These are phyloP conservation scores for Nanorana parkeri DNA, from an alignment of 2,113 vertebrate species.

Conservation along the genomic window DNA sequence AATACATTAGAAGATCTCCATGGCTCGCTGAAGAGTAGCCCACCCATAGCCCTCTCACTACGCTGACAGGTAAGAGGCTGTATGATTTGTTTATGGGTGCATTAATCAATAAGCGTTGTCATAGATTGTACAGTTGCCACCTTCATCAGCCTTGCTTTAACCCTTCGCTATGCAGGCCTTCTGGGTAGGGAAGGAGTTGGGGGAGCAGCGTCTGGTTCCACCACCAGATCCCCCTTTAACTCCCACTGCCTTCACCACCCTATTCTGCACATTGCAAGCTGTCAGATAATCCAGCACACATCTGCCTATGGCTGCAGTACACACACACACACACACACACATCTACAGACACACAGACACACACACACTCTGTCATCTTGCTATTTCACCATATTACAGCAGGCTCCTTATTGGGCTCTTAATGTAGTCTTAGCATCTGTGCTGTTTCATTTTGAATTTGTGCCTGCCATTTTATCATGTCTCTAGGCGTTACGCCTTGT, in stretches of 20 bases:
- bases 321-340: conserved; percentile 12
- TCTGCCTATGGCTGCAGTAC: conserved; percentile 31
- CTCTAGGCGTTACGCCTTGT: background rate
- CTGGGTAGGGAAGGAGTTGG: background rate
- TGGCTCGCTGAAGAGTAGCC: conserved; percentile 34
- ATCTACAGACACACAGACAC: conserved; percentile 1
- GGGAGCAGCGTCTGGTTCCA: conserved; percentile 1
- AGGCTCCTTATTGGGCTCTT: background rate
- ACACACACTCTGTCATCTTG: background rate
- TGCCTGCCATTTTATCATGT: conserved; percentile 1
- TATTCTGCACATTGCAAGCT: conserved; percentile 25
- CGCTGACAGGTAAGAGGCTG: conserved; percentile 46
- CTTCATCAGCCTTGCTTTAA: background rate
- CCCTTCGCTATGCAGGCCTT: conserved; percentile 13
- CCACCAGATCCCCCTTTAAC: background rate
- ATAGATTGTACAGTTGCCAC: background rate
- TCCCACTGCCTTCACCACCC: conserved; percentile 4
- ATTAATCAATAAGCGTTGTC: background rate
- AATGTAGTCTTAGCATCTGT: background rate
- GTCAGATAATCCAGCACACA: conserved; percentile 48
- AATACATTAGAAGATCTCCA: conserved; percentile 25
- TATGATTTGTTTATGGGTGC: background rate
- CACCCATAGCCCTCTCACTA: conserved; percentile 33
- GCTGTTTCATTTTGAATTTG: background rate
- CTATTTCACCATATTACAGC: background rate